A percentile compares a stretch with the other conserved stretches of the same genome.
These are phyloP conservation scores for Ectropis grisescens DNA, from an alignment of 1,140 invertebrate species.

Conservation along the genomic window DNA sequence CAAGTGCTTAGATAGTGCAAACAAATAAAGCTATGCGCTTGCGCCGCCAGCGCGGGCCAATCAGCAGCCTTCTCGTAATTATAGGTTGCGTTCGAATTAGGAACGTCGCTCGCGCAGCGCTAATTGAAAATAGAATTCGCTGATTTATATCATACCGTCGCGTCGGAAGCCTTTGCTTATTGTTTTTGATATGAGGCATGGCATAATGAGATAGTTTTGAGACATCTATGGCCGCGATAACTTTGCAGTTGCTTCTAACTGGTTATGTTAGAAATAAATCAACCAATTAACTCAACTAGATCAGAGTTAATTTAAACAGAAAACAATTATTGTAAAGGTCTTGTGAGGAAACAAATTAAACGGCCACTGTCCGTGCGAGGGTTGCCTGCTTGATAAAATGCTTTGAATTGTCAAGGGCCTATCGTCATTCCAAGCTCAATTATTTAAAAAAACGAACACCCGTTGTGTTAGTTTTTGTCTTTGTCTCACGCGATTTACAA, in stretches of 20 bases:
- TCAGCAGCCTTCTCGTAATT: conserved; percentile 41
- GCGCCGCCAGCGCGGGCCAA: conserved; percentile 12
- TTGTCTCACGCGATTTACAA: conserved; percentile 41
- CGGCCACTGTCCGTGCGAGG: conserved; percentile 49
- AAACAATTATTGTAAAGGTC: too few species aligned
- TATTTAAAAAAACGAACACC: conserved; percentile 63
- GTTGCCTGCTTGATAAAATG: conserved; percentile 60
- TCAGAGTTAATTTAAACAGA: too few species aligned
- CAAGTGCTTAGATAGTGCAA: conserved; percentile 39
- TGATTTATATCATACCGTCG: conserved; percentile 36
- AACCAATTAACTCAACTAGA: too few species aligned
- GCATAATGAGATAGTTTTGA: too few species aligned
- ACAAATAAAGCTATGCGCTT: conserved; percentile 29
- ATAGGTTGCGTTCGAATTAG: conserved; percentile 59
- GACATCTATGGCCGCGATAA: too few species aligned
- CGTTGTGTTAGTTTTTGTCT: conserved; percentile 34
- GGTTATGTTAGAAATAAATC: too few species aligned
- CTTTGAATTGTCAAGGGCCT: conserved; percentile 55
- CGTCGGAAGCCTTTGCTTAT: conserved; percentile 17
- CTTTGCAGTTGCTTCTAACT: too few species aligned
- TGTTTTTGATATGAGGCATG: conserved; percentile 6
- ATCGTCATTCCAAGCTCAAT: conserved; percentile 63
- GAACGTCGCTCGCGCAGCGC: conserved; percentile 33
- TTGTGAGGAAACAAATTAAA: conserved; percentile 60
- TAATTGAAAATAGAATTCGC: conserved; percentile 44